Conservation (phyloP, 1,140 invertebrate genomes). For the Cyrtorhinus lividipennis region DNA sequence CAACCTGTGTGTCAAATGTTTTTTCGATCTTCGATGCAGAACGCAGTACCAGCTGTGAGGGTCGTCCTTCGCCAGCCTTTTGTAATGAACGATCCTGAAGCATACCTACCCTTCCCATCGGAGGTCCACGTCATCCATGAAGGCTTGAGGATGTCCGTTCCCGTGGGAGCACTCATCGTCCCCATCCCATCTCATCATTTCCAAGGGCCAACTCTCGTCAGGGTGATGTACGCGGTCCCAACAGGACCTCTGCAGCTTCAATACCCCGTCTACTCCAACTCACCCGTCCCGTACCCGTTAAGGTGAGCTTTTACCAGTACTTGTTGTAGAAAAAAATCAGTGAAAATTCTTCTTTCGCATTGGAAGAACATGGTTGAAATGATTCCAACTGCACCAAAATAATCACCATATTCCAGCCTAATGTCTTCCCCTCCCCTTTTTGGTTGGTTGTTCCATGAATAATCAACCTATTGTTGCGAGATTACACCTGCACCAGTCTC, state of each 20-base stretch:
- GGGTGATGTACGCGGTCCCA: slow-evolving; percentile 27
- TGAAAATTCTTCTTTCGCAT: too few species aligned
- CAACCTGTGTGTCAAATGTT: too few species aligned
- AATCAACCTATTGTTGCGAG: too few species aligned
- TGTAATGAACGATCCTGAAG: slow-evolving; percentile 22
- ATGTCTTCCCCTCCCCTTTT: too few species aligned
- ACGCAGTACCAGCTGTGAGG: slow-evolving; percentile 26
- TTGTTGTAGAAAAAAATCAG: not conserved
- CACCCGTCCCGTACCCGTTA: slow-evolving; percentile 14
- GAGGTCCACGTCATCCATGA: slow-evolving; percentile 25
- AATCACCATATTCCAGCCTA: too few species aligned
- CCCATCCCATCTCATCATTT: slow-evolving; percentile 21
- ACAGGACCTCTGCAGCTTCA: slow-evolving; percentile 20
- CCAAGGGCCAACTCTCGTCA: slow-evolving; percentile 22
- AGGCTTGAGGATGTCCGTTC: slow-evolving; percentile 25
- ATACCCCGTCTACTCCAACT: slow-evolving; percentile 20
- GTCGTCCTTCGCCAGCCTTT: slow-evolving; percentile 25
- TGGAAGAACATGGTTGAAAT: too few species aligned
- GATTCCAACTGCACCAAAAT: too few species aligned
- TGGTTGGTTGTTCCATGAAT: too few species aligned
- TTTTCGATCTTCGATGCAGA: too few species aligned
- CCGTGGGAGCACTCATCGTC: slow-evolving; percentile 26
- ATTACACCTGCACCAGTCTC: too few species aligned
- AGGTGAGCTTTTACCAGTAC: too few species aligned
- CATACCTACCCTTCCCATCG: slow-evolving; percentile 24